A percentile compares a stretch with the other conserved stretches of the same genome.
Conservation (phyloP, 2,888 invertebrate species). For the Bimastos eiseni region DNA sequence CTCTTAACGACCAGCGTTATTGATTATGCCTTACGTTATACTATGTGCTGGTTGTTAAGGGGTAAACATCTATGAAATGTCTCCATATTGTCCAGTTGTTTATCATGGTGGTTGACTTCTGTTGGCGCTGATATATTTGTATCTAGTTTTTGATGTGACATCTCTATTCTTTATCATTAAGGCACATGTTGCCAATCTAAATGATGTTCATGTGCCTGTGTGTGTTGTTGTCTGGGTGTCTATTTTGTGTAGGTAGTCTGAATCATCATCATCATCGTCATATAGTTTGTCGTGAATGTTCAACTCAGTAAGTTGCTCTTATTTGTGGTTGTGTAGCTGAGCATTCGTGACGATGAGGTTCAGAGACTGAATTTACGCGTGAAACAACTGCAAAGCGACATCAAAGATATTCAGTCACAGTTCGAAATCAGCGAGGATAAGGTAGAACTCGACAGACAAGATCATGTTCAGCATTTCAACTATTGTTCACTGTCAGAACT, state of each 20-base stretch:
- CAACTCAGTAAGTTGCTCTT: not conserved
- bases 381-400: conserved; percentile 55
- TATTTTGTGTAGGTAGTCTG: not conserved
- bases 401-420: conserved; percentile 50
- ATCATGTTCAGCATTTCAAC: not conserved
- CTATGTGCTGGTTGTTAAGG: too few relatives aligned
- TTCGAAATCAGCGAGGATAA: conserved; percentile 52
- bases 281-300: not conserved
- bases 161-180: too few relatives aligned
- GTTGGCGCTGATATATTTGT: not conserved
- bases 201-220: too few relatives aligned
- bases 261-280: not conserved
- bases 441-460: conserved; percentile 41
- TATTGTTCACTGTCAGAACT: not conserved
- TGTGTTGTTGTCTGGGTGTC: too few relatives aligned
- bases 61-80: too few relatives aligned
- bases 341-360: conserved; percentile 56
- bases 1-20: too few relatives aligned
- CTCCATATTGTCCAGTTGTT: too few relatives aligned
- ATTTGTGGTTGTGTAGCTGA: conserved; percentile 46
- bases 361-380: conserved; percentile 53
- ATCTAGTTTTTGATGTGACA: too few relatives aligned
- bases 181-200: too few relatives aligned
- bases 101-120: too few relatives aligned
- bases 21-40: too few relatives aligned